phyloP scores from a whole-genome alignment of 2,888 invertebrate genomes.

The Chromoteleia sp. region DNA sequence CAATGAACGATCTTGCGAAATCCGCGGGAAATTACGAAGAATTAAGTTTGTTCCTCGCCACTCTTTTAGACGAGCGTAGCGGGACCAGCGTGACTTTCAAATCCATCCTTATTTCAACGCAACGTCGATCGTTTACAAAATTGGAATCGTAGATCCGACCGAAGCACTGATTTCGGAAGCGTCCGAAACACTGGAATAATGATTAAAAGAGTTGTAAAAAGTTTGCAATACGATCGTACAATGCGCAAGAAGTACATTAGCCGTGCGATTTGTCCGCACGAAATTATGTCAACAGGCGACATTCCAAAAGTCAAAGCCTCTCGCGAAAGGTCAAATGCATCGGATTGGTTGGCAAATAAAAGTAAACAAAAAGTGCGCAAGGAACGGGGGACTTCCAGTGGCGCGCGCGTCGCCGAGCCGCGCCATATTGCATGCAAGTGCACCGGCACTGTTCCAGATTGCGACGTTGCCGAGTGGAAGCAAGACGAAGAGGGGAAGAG shows the following conservation, averaged over 20 bases:
- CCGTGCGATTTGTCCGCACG: constrained; percentile 4
- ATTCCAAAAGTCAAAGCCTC: constrained; percentile 54
- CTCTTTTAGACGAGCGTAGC: neutral
- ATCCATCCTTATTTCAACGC: no score
- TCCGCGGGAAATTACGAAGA: constrained; percentile 2
- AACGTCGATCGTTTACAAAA: no score
- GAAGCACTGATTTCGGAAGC: no score
- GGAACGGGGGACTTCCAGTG: constrained; percentile 47
- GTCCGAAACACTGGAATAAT: no score
- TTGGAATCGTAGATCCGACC: no score
- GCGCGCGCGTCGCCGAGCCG: constrained; percentile 63
- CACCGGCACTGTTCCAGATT: constrained; percentile 68
- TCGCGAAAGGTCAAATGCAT: constrained; percentile 64
- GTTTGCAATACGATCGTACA: neutral
- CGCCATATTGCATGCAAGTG: constrained; percentile 70
- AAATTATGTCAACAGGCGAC: constrained; percentile 54
- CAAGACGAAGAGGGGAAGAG: constrained; percentile 28
- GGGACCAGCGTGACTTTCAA: no score
- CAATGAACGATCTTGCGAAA: constrained; percentile 17
- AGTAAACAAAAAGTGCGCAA: constrained; percentile 44
- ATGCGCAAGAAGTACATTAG: neutral
- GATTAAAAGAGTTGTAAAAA: neutral
- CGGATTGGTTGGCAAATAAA: constrained; percentile 56
- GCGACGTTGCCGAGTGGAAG: constrained; percentile 64
- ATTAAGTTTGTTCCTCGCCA: neutral